Evolutionary conservation across 2,888 invertebrate species (phyloP), one percentile per base, ranked within the genome.

Genomic region (Unio pictorum): DNA sequence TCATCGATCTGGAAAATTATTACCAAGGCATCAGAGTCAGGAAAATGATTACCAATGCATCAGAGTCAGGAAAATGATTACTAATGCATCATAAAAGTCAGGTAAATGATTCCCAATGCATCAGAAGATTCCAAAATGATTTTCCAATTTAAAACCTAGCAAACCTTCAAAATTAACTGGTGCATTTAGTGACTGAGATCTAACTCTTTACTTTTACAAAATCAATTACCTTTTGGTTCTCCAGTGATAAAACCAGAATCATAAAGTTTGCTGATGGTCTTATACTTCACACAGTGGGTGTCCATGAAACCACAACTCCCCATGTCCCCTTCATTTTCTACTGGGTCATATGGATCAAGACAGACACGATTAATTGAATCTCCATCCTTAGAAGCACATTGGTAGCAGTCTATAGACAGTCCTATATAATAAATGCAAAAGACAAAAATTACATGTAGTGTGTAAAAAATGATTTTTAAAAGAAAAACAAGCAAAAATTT

Each of bases 171-270:
- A 45, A 45, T 45, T 45, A 45, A 11, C 4, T 11, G 11, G 15
- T 45, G 45, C 45, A 45, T 11, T 45, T 45, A 3, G 3, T 45
- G 45, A 45, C 45, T 45, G 15, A 45, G 0, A 4, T 45, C 45
- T 45, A 45, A 45, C 11, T 45, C 45, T 15, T 8, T 45, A 45
- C 45, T 15, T 45, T 45, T 45, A 45, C 5, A 56, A 15, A 20
- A 17, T 34, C 26, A 74, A 74, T 56, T 72, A 86, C 86, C 78
- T 82, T 82, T 83, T 18, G 78, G 77, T 71, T 76, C 72, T n/a
- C 86, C 84, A 15, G 71, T 71, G 34, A 84, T 84, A 58, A 80
- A 82, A 8, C 86, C 86, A 54, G 86, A 83, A 68, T 86, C 86
- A 57, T 76, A 69, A 28, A 86, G 67, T 20, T 68, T 67, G 28